phyloP scores from a whole-genome alignment of 2,888 invertebrate species.

The Thelaira solivaga region DNA sequence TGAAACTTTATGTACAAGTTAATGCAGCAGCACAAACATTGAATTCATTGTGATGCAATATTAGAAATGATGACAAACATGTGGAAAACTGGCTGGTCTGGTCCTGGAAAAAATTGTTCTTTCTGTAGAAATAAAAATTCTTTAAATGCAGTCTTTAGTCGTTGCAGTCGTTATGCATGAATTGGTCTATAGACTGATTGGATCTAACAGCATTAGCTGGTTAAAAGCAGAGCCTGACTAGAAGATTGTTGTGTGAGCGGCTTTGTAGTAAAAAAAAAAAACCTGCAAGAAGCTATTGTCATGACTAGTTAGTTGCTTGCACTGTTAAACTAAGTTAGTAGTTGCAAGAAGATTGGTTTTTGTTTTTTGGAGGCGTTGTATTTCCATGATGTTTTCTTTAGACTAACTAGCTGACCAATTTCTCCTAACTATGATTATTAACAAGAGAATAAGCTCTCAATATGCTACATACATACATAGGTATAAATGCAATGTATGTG shows the following conservation, averaged over 20 bases:
- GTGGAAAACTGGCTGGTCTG: conserved; percentile 58
- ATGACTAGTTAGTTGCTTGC: too few relatives aligned
- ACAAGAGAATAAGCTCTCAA: too few relatives aligned
- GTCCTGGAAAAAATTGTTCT: conserved; percentile 28
- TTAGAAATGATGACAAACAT: conserved; percentile 59
- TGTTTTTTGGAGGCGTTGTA: too few relatives aligned
- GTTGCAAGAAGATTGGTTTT: too few relatives aligned
- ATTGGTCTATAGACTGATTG: conserved; percentile 11
- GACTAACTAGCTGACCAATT: too few relatives aligned
- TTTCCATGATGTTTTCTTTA: too few relatives aligned
- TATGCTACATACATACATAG: too few relatives aligned
- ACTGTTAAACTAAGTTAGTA: too few relatives aligned
- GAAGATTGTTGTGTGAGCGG: too few relatives aligned
- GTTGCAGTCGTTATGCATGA: conserved; percentile 43
- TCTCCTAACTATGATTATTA: too few relatives aligned
- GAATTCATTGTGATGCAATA: conserved; percentile 55
- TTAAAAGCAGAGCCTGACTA: conserved; percentile 21
- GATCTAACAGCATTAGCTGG: neutral
- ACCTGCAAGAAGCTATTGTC: too few relatives aligned
- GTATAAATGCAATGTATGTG: too few relatives aligned
- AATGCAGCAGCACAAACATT: neutral
- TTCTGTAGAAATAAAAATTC: neutral
- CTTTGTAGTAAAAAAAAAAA: neutral
- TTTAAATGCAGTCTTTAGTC: neutral
- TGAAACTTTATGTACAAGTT: neutral